phyloP scores from a whole-genome alignment of 2,797 vertebrate genomes.

The Babyrousa celebensis region DNA sequence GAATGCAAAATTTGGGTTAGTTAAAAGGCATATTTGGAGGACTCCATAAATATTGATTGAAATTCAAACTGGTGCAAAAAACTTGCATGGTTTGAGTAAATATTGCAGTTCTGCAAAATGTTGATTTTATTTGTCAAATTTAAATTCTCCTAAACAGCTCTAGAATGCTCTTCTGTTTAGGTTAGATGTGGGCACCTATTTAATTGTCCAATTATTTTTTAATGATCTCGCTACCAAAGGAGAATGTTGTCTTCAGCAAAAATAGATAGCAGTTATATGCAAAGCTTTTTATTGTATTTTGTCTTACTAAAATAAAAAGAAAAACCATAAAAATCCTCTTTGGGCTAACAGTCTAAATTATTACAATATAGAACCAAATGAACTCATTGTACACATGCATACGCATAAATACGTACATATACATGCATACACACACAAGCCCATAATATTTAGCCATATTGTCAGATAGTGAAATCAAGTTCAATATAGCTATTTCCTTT shows the following conservation, averaged over 20 bases:
- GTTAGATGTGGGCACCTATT: neutral
- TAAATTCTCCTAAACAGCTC: conserved; percentile 9
- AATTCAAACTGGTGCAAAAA: conserved; percentile 56
- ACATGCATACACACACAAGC: neutral
- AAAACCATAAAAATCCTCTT: neutral
- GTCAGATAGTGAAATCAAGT: conserved; percentile 13
- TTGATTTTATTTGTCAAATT: conserved; percentile 56
- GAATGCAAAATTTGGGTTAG: conserved; percentile 35
- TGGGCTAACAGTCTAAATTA: conserved; percentile 46
- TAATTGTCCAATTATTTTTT: conserved; percentile 54
- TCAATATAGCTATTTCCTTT: conserved; percentile 11
- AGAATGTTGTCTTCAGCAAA: neutral
- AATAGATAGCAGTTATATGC: neutral
- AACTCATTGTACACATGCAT: neutral
- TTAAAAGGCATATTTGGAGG: conserved; percentile 40
- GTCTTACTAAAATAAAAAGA: conserved; percentile 58
- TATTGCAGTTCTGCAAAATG: conserved; percentile 36
- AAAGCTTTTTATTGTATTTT: conserved; percentile 67
- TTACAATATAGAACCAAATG: neutral
- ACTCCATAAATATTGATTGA: conserved; percentile 68
- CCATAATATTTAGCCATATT: neutral
- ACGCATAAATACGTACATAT: neutral
- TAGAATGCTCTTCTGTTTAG: conserved; percentile 40
- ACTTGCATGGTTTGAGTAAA: conserved; percentile 49
- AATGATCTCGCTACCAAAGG: neutral